Base-by-base conservation (phyloP, 2,797 vertebrate genomes). In the Gadopsis bispinosus region DNA sequence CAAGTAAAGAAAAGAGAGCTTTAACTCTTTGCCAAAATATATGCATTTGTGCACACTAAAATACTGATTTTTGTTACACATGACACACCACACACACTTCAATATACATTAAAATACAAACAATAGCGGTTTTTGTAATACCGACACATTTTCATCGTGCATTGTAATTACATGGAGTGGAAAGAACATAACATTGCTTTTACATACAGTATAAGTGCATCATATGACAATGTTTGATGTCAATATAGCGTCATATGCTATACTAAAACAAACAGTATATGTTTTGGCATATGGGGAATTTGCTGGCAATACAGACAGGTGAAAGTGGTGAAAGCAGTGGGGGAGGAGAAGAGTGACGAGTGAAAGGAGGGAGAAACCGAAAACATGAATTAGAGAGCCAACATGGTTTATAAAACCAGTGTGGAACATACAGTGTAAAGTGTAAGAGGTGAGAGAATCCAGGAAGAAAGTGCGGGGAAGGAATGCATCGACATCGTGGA, bases 401-500 rank as follows among this genome's bases (percentile, higher is more conserved):
- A 12, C 37, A 39, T 8, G 33, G 51, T 20, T 68, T 48, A 26
- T 45, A 29, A 75, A 84, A 66, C 4, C 8, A 71, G 39, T 50
- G 43, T 60, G 55, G 37, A 56, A 65, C 35, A 31, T 31, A 35
- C 26, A 26, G 26, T 26, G 26, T 35, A 13, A 37, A 47, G 58
- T 59, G 0, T 37, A 19, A 7, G 14, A 54, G 60, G 69, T 53
- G 63, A 56, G 59, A 61, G 58, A 62, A 58, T 62, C 54, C 45
- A 45, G 9, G 29, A 67, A 48, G 61, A 73, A 74, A 70, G 17
- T 12, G 6, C 4, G 16, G 26, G 0, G 1, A 48, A 59, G 64
- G 66, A 82, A 79, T 65, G 35, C n/a, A 68, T 0, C 5, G 17
- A 77, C 45, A 59, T 20, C 1, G 14, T 55, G 60, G 61, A 77